Conservation (phyloP, 2,113 vertebrate genomes). For the Mirza zaza region DNA sequence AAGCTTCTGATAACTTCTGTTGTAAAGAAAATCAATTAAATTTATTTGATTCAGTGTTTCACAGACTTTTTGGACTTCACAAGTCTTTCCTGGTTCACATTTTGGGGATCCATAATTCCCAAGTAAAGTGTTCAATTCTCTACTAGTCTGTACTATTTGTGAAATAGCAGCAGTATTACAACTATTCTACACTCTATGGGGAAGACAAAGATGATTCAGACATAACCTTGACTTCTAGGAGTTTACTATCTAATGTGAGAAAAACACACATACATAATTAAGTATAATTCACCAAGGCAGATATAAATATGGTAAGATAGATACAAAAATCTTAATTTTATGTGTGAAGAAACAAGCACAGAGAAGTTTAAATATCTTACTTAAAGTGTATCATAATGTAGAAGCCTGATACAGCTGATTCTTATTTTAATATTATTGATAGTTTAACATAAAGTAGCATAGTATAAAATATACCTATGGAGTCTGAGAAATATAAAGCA, state of each 20-base stretch:
- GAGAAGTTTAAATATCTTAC: neutral
- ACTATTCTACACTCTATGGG: neutral
- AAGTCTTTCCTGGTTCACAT: neutral
- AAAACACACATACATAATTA: neutral
- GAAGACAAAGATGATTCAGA: neutral
- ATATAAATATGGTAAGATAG: neutral
- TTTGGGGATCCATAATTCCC: neutral
- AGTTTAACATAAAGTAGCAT: neutral
- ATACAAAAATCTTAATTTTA: neutral
- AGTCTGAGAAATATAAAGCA: neutral
- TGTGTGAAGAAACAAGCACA: neutral
- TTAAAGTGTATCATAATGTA: too few species aligned
- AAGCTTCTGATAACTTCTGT: neutral
- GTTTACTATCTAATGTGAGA: neutral
- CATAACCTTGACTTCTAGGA: neutral
- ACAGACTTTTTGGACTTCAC: neutral
- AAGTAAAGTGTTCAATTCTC: neutral
- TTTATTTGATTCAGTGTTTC: neutral
- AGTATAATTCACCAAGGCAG: neutral
- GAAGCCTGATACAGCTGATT: neutral
- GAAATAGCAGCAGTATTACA: neutral
- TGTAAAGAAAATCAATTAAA: neutral
- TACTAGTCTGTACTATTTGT: neutral
- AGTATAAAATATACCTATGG: neutral
- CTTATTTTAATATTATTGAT: neutral